These are phyloP conservation scores for Zygaena filipendulae DNA, from an alignment of 2,888 invertebrate genomes.

Conservation along the genomic window DNA sequence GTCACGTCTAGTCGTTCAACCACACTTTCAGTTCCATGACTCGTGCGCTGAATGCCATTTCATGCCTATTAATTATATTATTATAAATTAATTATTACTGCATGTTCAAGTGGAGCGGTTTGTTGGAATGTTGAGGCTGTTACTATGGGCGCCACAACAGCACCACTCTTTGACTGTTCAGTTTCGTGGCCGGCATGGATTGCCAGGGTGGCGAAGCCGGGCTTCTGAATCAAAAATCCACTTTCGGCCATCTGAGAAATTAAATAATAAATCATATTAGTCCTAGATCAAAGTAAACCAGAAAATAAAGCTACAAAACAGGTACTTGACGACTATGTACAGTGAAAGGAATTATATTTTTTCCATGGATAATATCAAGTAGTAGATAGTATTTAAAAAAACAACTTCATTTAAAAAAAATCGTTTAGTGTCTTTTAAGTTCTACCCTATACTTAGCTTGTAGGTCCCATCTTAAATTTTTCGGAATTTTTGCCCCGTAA, in stretches of 20 bases:
- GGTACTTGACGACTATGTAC: constrained; percentile 8
- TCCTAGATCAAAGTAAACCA: constrained; percentile 4
- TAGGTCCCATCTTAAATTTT: too few species aligned
- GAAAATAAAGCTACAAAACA: constrained; percentile 12
- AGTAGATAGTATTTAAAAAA: too few species aligned
- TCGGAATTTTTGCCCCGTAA: too few species aligned
- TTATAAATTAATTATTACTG: constrained; percentile 72
- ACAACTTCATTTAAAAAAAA: too few species aligned
- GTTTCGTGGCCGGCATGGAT: constrained; percentile 95
- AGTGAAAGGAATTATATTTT: too few species aligned
- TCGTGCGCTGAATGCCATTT: too few species aligned
- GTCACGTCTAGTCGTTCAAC: too few species aligned
- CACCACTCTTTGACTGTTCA: constrained; percentile 85
- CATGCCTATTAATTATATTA: too few species aligned
- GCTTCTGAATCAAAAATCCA: constrained; percentile 68
- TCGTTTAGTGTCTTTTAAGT: too few species aligned
- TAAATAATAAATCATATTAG: constrained; percentile 12
- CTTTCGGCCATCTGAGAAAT: constrained; percentile 43
- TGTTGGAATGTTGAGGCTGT: constrained; percentile 95
- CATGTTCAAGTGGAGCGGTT: constrained; percentile 82
- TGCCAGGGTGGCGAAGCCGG: constrained; percentile 88
- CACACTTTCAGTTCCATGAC: too few species aligned
- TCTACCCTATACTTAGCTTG: too few species aligned
- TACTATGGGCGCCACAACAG: constrained; percentile 91
- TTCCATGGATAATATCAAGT: too few species aligned